Base-by-base conservation (phyloP, 2,888 invertebrate genomes). In the Prenolepis imparis region DNA sequence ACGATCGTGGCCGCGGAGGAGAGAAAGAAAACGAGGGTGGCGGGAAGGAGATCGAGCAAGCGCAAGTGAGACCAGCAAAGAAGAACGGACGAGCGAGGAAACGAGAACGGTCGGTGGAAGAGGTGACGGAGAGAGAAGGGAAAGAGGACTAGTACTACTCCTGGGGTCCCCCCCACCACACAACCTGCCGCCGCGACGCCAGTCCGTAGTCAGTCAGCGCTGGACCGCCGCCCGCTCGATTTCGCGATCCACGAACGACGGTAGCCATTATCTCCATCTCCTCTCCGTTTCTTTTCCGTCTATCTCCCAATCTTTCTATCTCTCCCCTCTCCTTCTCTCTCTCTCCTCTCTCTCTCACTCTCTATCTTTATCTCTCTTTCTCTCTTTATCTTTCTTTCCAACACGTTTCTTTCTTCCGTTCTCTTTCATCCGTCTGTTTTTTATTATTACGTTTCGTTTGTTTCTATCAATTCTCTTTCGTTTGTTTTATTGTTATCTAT, bases 191-290 rank as follows among this genome's bases (percentile, higher is more conserved):
- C 92, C 93, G 94, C 93, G 93, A 93, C 94, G 94, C 92, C 92
- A 93, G 92, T 93, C 93, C 91, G 93, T 93, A 94, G 92, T 94
- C 94, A 95, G 94, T 95, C 94, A 94, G 94, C 94, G 94, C 94
- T 94, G 94, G 94, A 94, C 94, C 94, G 94, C 94, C 94, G 94
- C 94, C 94, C 94, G 94, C 93, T 94, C 93, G 89, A 91, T 92
- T 90, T 91, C 91, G 92, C 90, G 90, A 90, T 90, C 90, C 91
- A 90, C 91, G 91, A 90, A 91, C 88, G 91, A 90, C 90, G 91
- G 90, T 90, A 90, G 86, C 89, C 86, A 78, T 84, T 88, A 75
- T 86, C 85, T 83, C 81, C 88, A 84, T 88, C 84, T 72, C 87
- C 83, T 83, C 85, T 70, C 78, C 72, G 72, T 72, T 78, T 72